A percentile compares a stretch with the other conserved stretches of the same genome.
Conservation (phyloP, 2,888 invertebrate genomes). For the Poecilobothrus nobilitatus region DNA sequence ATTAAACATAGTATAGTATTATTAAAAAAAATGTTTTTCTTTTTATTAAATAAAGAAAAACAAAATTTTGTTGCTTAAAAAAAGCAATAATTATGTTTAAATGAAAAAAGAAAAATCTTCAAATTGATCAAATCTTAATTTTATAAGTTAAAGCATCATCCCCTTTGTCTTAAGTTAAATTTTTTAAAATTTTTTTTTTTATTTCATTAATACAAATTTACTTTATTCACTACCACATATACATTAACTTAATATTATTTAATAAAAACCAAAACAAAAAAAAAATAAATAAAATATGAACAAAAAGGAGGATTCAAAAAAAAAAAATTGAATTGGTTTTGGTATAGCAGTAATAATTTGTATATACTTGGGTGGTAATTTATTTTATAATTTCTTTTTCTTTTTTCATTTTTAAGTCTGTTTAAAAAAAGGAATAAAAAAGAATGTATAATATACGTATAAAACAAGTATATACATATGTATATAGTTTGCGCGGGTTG, state of each 20-base stretch:
- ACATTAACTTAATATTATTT: not conserved
- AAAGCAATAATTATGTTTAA: no score
- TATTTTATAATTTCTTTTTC: not conserved
- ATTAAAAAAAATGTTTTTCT: not conserved
- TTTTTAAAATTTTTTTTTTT: not conserved
- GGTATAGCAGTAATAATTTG: not conserved
- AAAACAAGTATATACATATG: not conserved
- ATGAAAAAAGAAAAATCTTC: not conserved
- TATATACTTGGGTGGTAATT: not conserved
- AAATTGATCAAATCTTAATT: not conserved
- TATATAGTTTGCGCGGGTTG: constrained; percentile 1
- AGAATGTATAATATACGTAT: not conserved
- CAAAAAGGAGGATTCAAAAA: not conserved
- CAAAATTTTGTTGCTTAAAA: not conserved
- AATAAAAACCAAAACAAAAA: not conserved
- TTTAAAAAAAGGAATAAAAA: constrained; percentile 2
- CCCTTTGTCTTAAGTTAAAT: not conserved
- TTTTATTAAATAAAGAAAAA: not conserved
- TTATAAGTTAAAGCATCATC: not conserved
- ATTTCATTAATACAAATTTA: not conserved
- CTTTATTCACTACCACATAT: not conserved
- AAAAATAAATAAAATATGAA: no score
- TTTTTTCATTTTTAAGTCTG: not conserved
- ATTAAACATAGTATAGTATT: not conserved
- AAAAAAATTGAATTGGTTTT: not conserved